Base-by-base conservation (phyloP, 2,888 invertebrate species). In the Apamea epomidion region DNA sequence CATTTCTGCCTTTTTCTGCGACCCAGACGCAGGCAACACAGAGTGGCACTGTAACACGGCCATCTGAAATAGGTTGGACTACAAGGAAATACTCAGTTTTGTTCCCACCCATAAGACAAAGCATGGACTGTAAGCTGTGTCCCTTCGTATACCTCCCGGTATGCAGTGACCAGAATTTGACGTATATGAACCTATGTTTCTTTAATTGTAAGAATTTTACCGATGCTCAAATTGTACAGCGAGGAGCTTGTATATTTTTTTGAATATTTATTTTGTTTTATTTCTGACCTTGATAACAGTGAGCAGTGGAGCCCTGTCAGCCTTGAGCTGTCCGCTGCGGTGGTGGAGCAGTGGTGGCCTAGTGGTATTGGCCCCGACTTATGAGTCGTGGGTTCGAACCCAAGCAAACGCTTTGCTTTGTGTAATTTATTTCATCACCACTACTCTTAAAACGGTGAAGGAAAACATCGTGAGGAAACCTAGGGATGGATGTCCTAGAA, bases 201-300 rank as follows among this genome's bases (percentile, higher is more conserved):
- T 86, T 70, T 21, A 12, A 42, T 32, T 87, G 86, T 29, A 54
- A 25, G 1, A 67, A 87, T 32, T 29, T 67, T 0, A 37, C 25
- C 0, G 10, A 70, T n/a, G 74, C 8, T 3, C 18, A 8, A 29
- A 51, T 86, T 48, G 5, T 75, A 21, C 60, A 77, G 5, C 29
- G 64, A 48, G 86, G 86, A 7, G 8, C 77, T 29, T 86, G 86
- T 74, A 68, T 86, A 58, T 77, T 75, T 77, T 86, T 2, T 76
- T 87, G 16, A 86, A 64, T 1, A 21, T 58, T 8, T 12, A 25
- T 37, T 29, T 54, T 62, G 21, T 82, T 82, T 72, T 68, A 54
- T 69, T 62, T 69, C 0, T 10, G 1, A n/a, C 18, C 8, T 21
- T 7, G 18, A 1, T 25, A 48, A 29, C 62, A 62, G 7, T 29